These are phyloP conservation scores for Tor tambroides DNA, from an alignment of 2,113 vertebrate genomes.

Conservation along the genomic window DNA sequence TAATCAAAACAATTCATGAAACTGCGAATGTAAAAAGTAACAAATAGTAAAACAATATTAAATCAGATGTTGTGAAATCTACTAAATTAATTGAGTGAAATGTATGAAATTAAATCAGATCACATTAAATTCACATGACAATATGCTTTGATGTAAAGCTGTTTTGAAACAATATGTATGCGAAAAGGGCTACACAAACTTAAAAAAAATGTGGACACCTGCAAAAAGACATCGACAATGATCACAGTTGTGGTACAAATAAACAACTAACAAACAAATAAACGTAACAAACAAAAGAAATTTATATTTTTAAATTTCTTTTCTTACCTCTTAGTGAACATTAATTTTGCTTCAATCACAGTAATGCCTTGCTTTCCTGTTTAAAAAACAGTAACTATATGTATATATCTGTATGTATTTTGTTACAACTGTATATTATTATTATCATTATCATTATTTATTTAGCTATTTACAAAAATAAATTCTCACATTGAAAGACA, in stretches of 20 bases:
- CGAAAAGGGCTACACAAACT: neutral
- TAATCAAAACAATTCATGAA: neutral
- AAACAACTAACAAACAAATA: neutral
- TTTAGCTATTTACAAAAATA: too few species aligned
- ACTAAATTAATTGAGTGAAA: neutral
- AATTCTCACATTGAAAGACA: too few species aligned
- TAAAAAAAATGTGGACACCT: neutral
- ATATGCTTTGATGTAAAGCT: neutral
- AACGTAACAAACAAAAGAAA: too few species aligned
- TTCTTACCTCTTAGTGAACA: slow-evolving; percentile 8
- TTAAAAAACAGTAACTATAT: too few species aligned
- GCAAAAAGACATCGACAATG: neutral
- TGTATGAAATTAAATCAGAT: too few species aligned
- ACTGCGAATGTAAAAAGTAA: neutral
- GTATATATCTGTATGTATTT: too few species aligned
- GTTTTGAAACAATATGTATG: neutral
- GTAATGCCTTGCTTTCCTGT: neutral
- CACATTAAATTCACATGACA: too few species aligned
- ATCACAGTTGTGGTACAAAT: neutral
- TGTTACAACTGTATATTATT: too few species aligned
- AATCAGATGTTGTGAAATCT: neutral
- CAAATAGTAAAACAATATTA: neutral
- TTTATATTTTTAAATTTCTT: neutral
- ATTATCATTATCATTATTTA: too few species aligned
- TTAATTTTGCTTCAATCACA: neutral